Evolutionary conservation across 1,140 invertebrate species (phyloP).

Genomic region (Ceratitis capitata): DNA sequence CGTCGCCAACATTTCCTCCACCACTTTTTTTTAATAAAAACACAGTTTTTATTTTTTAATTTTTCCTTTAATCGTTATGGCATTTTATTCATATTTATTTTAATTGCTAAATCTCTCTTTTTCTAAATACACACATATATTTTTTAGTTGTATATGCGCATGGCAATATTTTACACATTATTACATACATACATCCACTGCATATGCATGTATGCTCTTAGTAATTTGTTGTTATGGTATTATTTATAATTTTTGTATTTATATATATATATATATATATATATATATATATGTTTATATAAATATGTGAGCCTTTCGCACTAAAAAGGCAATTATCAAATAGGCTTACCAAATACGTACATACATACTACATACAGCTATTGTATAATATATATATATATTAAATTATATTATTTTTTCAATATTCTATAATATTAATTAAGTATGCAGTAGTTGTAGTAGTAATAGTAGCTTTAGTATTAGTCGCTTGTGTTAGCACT

Average conservation of each 20-base stretch:
- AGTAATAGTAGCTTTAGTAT: too few species aligned
- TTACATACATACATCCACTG: not conserved
- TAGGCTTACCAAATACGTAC: not conserved
- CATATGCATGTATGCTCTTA: not conserved
- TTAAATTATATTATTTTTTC: not conserved
- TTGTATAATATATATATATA: not conserved
- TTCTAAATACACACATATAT: not conserved
- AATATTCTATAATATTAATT: not conserved
- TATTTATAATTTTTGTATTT: not conserved
- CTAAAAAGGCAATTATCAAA: conserved; percentile 4
- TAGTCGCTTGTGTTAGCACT: too few species aligned
- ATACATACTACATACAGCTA: not conserved
- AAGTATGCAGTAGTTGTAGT: not conserved
- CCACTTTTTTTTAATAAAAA: not conserved
- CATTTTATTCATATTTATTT: conserved; percentile 26
- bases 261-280: too few species aligned
- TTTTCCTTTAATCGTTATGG: conserved; percentile 19
- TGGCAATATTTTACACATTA: not conserved
- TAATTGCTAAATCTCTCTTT: conserved; percentile 8
- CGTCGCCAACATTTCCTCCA: too few species aligned
- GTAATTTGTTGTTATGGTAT: not conserved
- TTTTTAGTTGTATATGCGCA: not conserved
- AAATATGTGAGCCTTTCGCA: not conserved
- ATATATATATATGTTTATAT: too few species aligned
- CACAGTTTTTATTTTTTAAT: not conserved